Percentiles rank a stretch among this genome's conserved stretches.
phyloP scores from a whole-genome alignment of 2,113 vertebrate genomes.

The Rhynchomys soricoides region DNA sequence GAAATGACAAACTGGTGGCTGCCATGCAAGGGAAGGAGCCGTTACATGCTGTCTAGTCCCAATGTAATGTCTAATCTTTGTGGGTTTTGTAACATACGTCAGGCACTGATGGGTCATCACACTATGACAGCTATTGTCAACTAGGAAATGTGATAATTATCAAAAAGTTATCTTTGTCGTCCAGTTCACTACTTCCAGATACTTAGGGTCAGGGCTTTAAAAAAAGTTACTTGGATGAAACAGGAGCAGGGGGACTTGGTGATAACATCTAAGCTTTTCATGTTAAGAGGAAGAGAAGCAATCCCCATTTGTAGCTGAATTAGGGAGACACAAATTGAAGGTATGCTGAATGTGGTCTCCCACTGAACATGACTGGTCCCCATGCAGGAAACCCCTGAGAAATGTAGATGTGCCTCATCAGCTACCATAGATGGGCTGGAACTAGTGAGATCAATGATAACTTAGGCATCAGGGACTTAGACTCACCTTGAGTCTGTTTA shows the following conservation, averaged over 20 bases:
- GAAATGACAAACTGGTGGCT: not conserved
- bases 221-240: constrained; percentile 27
- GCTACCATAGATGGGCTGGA: constrained; percentile 51
- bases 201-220: constrained; percentile 1
- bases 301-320: constrained; percentile 75
- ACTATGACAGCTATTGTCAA: not conserved
- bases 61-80: not conserved
- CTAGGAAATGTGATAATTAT: not conserved
- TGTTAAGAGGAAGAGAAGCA: constrained; percentile 68
- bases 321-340: constrained; percentile 77
- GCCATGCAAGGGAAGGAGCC: no score
- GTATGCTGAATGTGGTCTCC: constrained; percentile 44
- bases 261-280: constrained; percentile 56
- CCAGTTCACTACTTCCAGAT: not conserved
- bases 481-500: not conserved
- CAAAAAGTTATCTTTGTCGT: not conserved
- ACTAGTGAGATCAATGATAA: constrained; percentile 53
- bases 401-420: constrained; percentile 74
- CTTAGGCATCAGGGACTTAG: constrained; percentile 53
- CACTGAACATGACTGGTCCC: constrained; percentile 69
- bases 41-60: not conserved
- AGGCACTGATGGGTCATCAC: not conserved
- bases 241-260: constrained; percentile 9
- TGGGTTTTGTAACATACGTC: constrained; percentile 10
- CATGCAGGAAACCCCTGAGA: constrained; percentile 60